Evolutionary conservation across 2,888 invertebrate genomes (phyloP), one percentile per base, ranked within the genome.

Genomic region (Patella pellucida): DNA sequence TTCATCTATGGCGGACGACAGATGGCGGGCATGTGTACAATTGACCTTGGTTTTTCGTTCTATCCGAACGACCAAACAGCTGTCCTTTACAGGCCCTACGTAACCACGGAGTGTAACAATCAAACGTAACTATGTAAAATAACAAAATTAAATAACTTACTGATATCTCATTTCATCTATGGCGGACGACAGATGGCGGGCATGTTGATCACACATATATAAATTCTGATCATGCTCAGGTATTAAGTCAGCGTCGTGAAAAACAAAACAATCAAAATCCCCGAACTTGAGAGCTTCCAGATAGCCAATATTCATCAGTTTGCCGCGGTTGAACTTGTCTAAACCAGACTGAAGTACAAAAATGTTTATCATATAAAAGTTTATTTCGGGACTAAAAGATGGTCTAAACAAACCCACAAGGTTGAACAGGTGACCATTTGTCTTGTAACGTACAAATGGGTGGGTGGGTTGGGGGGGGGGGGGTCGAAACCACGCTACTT

Each of bases 91-190:
- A n/a, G n/a, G n/a, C n/a, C 1, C 27, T 27, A 27, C 0, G 9
- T 41, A 9, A 41, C 41, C 1, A 41, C 9, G 41, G 41, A 41
- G 41, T 41, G 7, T 41, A 7, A 9, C 9, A 41, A 41, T 41
- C 41, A 41, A 9, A 41, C 1, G 41, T 41, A 41, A 41, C 41
- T 41, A 41, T 9, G 41, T 41, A 9, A 41, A 41, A 41, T 41
- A 41, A 9, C 9, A n/a, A n/a, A 41, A 41, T 41, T 0, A 41
- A 41, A 41, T 41, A 41, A 85, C 90, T 83, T 79, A 91, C 91
- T 91, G 91, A 79, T 92, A 92, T 82, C 92, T 89, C 81, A 91
- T 89, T 78, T 90, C 91, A 79, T 90, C 90, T 67, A 92, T 91
- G 78, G 87, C 88, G 4, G 91, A 89, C 9, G 92, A 90, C 51